Evolutionary conservation across 2,797 vertebrate genomes (phyloP).

Genomic region (Hyperoplus immaculatus): DNA sequence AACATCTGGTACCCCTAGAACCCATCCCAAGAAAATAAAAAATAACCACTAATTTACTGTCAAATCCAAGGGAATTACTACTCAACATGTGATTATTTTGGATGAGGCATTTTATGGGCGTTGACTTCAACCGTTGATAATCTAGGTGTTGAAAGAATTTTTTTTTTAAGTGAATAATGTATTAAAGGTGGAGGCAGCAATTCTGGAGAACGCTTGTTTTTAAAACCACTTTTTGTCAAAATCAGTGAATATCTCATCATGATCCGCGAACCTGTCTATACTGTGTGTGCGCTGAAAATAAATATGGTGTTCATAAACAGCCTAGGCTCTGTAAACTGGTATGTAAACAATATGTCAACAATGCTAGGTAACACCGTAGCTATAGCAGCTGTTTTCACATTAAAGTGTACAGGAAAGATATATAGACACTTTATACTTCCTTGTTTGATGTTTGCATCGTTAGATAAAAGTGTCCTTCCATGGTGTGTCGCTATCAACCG

Average conservation of each 20-base stretch:
- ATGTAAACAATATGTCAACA: too few relatives aligned
- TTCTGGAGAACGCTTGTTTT: neutral
- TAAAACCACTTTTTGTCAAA: too few relatives aligned
- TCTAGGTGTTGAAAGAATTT: neutral
- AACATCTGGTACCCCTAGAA: constrained; percentile 69
- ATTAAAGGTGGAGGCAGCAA: neutral
- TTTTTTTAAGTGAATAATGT: constrained; percentile 9
- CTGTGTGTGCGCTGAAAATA: too few relatives aligned
- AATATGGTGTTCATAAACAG: too few relatives aligned
- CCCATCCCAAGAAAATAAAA: constrained; percentile 42
- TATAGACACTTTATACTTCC: too few relatives aligned
- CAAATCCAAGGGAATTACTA: constrained; percentile 28
- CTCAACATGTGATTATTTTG: constrained; percentile 45
- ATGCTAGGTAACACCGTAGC: too few relatives aligned
- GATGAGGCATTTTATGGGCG: neutral
- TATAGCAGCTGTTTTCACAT: too few relatives aligned
- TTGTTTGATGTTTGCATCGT: neutral
- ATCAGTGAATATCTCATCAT: too few relatives aligned
- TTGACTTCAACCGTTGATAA: neutral
- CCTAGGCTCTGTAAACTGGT: too few relatives aligned
- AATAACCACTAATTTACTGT: constrained; percentile 33
- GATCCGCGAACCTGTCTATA: too few relatives aligned
- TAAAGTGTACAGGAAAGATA: too few relatives aligned
- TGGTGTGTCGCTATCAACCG: too few relatives aligned
- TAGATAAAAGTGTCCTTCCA: neutral